Percentiles rank a stretch among this genome's conserved stretches.
Evolutionary conservation across 2,113 vertebrate species (phyloP).

Genomic region (Saimiri boliviensis): DNA sequence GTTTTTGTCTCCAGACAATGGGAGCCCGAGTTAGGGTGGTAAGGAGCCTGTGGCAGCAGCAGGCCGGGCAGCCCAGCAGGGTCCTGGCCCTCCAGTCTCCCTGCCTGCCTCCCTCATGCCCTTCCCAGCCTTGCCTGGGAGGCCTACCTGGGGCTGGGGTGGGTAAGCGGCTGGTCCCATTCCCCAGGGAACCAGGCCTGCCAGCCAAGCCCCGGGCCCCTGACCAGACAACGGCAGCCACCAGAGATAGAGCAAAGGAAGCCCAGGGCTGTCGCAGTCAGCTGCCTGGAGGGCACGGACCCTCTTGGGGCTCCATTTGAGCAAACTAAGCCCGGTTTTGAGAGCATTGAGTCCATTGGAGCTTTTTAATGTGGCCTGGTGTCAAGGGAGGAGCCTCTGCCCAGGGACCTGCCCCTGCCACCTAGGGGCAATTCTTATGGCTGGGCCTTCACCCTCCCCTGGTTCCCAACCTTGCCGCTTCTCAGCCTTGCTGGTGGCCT

Average conservation of each 20-base stretch:
- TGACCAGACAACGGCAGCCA: not conserved
- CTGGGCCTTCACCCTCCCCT: no score
- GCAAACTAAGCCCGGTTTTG: not conserved
- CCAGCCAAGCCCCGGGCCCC: no score
- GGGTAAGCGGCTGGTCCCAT: not conserved
- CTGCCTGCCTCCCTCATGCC: rapidly evolving
- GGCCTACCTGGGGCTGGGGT: not conserved
- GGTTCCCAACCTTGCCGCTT: not conserved
- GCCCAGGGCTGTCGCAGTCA: no score
- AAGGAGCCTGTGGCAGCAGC: no score
- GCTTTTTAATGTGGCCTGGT: not conserved
- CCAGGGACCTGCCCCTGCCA: not conserved
- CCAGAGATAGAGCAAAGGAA: not conserved
- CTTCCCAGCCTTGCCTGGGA: not conserved
- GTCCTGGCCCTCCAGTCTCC: not conserved
- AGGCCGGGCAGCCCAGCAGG: no score
- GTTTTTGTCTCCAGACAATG: not conserved
- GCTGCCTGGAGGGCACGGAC: no score
- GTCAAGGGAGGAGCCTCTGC: not conserved
- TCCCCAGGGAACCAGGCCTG: not conserved
- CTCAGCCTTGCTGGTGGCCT: not conserved
- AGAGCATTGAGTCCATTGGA: not conserved
- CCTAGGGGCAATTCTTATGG: no score
- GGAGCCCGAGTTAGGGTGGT: not conserved
- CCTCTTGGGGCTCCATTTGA: not conserved